These are phyloP conservation scores for Pasiphila rectangulata DNA, from an alignment of 2,888 invertebrate genomes.

Conservation along the genomic window DNA sequence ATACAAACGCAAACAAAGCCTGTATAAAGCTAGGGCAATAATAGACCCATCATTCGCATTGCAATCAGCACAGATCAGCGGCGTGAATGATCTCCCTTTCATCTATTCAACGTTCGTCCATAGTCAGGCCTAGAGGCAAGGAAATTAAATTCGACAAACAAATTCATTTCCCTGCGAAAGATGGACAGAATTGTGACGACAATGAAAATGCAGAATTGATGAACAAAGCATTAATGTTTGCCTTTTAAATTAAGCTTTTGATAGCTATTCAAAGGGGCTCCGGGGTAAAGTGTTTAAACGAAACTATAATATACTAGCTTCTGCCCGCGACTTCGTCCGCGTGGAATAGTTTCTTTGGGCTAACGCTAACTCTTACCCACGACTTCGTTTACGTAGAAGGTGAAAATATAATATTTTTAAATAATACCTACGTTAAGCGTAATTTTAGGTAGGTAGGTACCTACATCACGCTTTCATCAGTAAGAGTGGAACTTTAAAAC, in stretches of 20 bases:
- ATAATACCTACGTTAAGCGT: too few species aligned
- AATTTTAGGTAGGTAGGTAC: too few species aligned
- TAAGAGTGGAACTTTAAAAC: too few species aligned
- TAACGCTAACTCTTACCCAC: too few species aligned
- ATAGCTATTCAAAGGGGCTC: conserved; percentile 4
- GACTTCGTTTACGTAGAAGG: too few species aligned
- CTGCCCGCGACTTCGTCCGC: too few species aligned
- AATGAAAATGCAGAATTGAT: conserved; percentile 24
- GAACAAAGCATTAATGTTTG: conserved; percentile 31
- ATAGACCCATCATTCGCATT: conserved; percentile 26
- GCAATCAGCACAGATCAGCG: conserved; percentile 32
- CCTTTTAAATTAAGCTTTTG: conserved; percentile 26
- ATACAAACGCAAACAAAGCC: conserved; percentile 5
- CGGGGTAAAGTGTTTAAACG: background rate
- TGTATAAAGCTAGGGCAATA: conserved; percentile 3
- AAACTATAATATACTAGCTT: background rate
- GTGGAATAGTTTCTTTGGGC: too few species aligned
- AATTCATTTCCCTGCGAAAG: conserved; percentile 35
- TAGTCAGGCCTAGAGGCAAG: conserved; percentile 24
- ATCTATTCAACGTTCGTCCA: conserved; percentile 32
- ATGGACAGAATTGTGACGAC: conserved; percentile 34
- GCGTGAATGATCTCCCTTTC: conserved; percentile 34
- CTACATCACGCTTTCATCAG: too few species aligned
- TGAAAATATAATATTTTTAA: too few species aligned
- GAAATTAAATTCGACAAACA: conserved; percentile 37